Evolutionary conservation across 2,888 invertebrate species (phyloP), one percentile per base, ranked within the genome.

Genomic region (Rotaria socialis): DNA sequence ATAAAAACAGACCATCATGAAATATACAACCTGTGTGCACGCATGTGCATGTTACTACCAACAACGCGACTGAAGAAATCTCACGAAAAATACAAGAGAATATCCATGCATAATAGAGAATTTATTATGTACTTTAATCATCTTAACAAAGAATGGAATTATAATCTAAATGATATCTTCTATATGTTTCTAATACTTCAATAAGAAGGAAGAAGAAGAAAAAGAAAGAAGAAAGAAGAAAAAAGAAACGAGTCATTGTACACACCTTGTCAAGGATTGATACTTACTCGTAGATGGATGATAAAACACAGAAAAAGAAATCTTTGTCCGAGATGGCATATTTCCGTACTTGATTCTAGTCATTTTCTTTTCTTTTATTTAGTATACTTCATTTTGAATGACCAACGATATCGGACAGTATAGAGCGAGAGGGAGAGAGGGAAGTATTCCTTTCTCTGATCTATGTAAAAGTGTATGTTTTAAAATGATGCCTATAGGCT

Each of bases 261-360:
- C n/a, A 60, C 58, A 60, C 58, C 58, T 60, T 60, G 58, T 60
- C 24, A 60, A 60, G 58, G 58, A 60, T 27, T 60, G n/a, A 60
- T n/a, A 11, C 50, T 52, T 52, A 27, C 27, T 3, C 27, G n/a
- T 60, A 60, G 27, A 27, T 60, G n/a, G 58, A 60, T 60, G 24
- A 60, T 60, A 60, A 60, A 60, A n/a, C 10, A 60, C 19, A 27
- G 58, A 14, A 14, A 60, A 27, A 60, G 27, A 60, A 60, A 60
- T 27, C 58, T 27, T 60, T 60, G 58, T 60, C 58, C 58, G 8
- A 60, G 58, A 60, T 60, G n/a, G n/a, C 24, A 60, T 60, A 27
- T n/a, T 60, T 60, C 58, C 58, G 58, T 60, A 60, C 58, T 60
- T 60, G 58, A 27, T 60, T 60, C 27, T 60, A 60, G 27, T 60